Evolutionary conservation across 2,888 invertebrate genomes (phyloP), one percentile per base, ranked within the genome.

Genomic region (Cosmopolites sordidus): DNA sequence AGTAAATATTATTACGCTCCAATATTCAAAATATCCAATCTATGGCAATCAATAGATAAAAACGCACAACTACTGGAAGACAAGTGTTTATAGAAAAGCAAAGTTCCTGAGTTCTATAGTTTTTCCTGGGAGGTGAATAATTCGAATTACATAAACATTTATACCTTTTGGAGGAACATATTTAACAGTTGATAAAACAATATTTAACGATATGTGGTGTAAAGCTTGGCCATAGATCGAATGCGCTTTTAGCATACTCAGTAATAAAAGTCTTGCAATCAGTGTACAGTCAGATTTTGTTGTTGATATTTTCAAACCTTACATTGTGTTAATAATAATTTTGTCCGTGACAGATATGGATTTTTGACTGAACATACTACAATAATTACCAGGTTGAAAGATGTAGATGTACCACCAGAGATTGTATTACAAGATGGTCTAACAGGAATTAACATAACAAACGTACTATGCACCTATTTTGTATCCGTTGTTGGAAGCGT

Each of bases 181-280:
- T 38, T 38, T 38, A 17, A 4, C 6, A 11, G 2, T 8, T 12
- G 14, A 46, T 16, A 37, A 37, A 18, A 5, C 5, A 14, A 43
- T 43, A 9, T 22, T 18, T n/a, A n/a, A n/a, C n/a, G n/a, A n/a
- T n/a, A n/a, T n/a, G n/a, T n/a, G n/a, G 9, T 50, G 48, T 17
- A 29, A 56, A 39, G 47, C 50, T 39, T 40, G 60, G 14, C 42
- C 51, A 17, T 45, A 45, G 18, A 50, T 60, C 16, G 59, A 59
- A 53, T 57, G 58, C 18, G 42, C 56, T 9, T 58, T 62, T 52
- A 59, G 54, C 14, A 48, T 58, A 3, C 41, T 61, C 11, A 43
- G 48, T 12, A 58, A 53, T 27, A 55, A 54, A 53, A 43, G 14
- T 50, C n/a, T 43, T 43, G 6, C 50, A 50, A n/a, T 54, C 16